Conservation (phyloP, 1,140 invertebrate species). For the Lysiphlebus fabarum region DNA sequence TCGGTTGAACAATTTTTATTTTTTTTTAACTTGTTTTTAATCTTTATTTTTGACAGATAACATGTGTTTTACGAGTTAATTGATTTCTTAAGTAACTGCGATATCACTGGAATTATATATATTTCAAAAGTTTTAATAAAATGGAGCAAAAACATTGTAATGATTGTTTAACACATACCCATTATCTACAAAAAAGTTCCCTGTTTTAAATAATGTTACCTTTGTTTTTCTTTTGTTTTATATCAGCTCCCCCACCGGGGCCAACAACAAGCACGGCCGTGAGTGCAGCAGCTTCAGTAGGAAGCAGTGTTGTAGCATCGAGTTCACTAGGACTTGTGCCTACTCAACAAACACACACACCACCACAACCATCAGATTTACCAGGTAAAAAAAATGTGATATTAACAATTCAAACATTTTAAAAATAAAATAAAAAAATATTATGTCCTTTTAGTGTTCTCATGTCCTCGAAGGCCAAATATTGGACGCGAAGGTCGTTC, state of each 20-base stretch:
- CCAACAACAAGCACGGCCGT: conserved; percentile 54
- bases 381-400: conserved; percentile 40
- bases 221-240: conserved; percentile 8
- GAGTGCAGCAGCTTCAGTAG: conserved; percentile 47
- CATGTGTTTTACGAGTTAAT: too few relatives aligned
- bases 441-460: conserved; percentile 67
- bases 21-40: too few relatives aligned
- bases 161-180: too few relatives aligned
- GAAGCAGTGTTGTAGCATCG: conserved; percentile 48
- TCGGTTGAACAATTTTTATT: too few relatives aligned
- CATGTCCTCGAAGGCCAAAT: conserved; percentile 82
- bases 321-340: conserved; percentile 51
- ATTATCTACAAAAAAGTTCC: too few relatives aligned
- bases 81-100: too few relatives aligned
- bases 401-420: conserved; percentile 2
- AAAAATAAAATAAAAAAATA: conserved; percentile 4
- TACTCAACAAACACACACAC: conserved; percentile 55
- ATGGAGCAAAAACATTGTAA: neutral
- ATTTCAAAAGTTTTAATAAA: conserved; percentile 9
- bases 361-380: conserved; percentile 56
- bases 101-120: neutral
- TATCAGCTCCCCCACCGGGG: conserved; percentile 50
- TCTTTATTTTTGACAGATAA: too few relatives aligned
- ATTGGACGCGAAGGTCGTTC: conserved; percentile 92
- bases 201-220: too few relatives aligned